Base-by-base conservation (phyloP, 2,797 vertebrate genomes). In the Odontamblyopus lacepedii region DNA sequence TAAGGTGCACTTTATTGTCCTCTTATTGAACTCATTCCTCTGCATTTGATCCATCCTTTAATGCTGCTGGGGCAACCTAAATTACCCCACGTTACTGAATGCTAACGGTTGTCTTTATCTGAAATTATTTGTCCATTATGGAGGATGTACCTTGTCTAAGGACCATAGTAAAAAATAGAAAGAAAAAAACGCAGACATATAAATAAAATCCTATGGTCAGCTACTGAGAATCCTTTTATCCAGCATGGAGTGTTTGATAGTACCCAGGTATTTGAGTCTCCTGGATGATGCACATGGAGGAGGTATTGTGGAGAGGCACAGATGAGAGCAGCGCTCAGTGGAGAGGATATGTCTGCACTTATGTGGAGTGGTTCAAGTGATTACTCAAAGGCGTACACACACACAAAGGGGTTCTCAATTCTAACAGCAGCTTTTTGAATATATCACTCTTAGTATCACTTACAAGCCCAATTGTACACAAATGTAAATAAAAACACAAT, bases 261-360 rank as follows among this genome's bases (percentile, higher is more conserved):
- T 56, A 65, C 62, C 6, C 32, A 70, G 76, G 75, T 88, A 83
- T 88, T 88, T 85, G 74, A 83, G 64, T 75, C 71, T 82, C 66
- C 72, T 72, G 50, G 62, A 83, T 23, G 19, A 62, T 30, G 77
- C 85, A 78, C 72, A 72, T 57, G 66, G 53, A 64, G 66, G 63
- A 67, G 79, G 13, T 27, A 60, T 63, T 66, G 73, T 73, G 16
- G 48, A 68, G 53, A 32, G 68, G 56, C 74, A 26, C 73, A 30
- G 70, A 76, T 78, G 12, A 61, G 69, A 81, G 81, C 29, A 50
- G 23, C 16, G 32, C 77, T 63, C 63, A 41, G 41, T 53, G 73
- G 26, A 63, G 50, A 50, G 55, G 32, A 56, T 30, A 71, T 27
- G 69, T 29, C 57, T 41, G 23, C 72, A 69, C 73, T 74, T 67